Base-by-base conservation (phyloP, 2,797 vertebrate genomes). In the Tangara arthus region DNA sequence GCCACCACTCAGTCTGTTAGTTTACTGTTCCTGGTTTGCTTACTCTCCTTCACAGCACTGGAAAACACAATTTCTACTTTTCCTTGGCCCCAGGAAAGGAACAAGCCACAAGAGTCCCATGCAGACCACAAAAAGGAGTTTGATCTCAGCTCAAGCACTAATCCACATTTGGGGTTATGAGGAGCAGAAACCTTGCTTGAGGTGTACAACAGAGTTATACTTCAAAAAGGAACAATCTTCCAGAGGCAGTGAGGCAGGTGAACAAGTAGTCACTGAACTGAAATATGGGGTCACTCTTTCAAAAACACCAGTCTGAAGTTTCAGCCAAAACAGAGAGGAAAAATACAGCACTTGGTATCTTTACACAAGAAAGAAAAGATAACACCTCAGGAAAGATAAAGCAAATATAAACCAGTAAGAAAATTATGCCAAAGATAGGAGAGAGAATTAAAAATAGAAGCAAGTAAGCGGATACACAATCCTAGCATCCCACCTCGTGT, bases 1-100 rank as follows among this genome's bases (percentile, higher is more conserved):
- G 15, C 10, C 73, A 87, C 3, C 12, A 42, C n/a, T 66, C 34
- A 49, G 37, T 30, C 9, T 73, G 7, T 15, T 63, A 21, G 4
- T 53, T 27, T 66, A 18, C 37, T 49, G n/a, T 30, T 41, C 12
- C 16, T 55, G 3, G 3, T 46, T 89, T 82, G 4, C 27, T 53
- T 70, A 8, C 20, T 76, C 18, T 84, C 22, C 14, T 72, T 42
- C 20, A n/a, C 0, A 0, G 4, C n/a, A 44, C 8, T 21, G 13
- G 32, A 46, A 93, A 3, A 66, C 4, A 41, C 11, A 22, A 37
- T 34, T 93, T 47, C 34, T 47, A 3, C 12, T 71, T 81, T 60
- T 57, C 9, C 27, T 42, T 63, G 37, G 15, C 9, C 8, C 6
- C 18, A 32, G 32, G 12, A 83, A 76, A 65, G n/a, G 16, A 53